These are phyloP conservation scores for Caenorhabditis doughertyi DNA, from an alignment of 2,888 invertebrate genomes.

Conservation along the genomic window DNA sequence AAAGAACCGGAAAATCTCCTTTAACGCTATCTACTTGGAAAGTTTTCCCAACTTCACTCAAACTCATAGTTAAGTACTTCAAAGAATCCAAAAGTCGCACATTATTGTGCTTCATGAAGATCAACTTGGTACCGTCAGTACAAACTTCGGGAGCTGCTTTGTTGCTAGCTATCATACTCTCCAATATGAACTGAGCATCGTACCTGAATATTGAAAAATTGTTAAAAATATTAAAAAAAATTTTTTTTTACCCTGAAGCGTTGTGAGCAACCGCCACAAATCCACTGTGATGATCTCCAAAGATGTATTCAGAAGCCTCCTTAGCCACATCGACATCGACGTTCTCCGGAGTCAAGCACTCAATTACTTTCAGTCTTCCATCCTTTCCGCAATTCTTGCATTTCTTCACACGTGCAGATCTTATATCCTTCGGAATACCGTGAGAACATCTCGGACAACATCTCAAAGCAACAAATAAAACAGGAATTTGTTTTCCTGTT, in stretches of 20 bases:
- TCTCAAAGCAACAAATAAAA: neutral
- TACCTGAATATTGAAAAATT: slow-evolving; percentile 1
- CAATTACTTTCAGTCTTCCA: neutral
- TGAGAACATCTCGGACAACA: neutral
- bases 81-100: slow-evolving; percentile 1
- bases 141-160: neutral
- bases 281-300: neutral
- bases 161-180: slow-evolving; percentile 4
- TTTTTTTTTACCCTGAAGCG: neutral
- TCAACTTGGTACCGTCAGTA: neutral
- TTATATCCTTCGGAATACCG: neutral
- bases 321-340: neutral
- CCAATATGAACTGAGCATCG: slow-evolving; percentile 22
- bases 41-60: neutral
- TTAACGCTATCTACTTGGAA: slow-evolving; percentile 9
- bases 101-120: neutral
- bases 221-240: neutral
- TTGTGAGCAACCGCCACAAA: slow-evolving; percentile 5
- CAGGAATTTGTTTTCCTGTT: neutral
- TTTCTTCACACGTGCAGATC: no score
- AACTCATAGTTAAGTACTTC: slow-evolving; percentile 13
- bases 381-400: neutral
- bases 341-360: neutral
- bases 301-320: neutral
- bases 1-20: slow-evolving; percentile 21